Evolutionary conservation across 2,888 invertebrate species (phyloP).

Genomic region (Yponomeuta plumbellus): DNA sequence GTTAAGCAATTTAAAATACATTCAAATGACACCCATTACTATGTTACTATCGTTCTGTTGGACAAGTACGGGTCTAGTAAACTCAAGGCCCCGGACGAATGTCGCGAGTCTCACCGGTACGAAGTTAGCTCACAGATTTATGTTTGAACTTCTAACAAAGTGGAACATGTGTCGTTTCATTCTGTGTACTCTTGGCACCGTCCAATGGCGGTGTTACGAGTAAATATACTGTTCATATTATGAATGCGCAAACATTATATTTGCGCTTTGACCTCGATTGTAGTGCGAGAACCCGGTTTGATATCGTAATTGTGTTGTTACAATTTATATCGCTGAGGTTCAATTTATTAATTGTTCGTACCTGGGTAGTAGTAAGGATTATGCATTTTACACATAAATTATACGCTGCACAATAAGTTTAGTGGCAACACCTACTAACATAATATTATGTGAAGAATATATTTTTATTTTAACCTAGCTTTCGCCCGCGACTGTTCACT

Average conservation of each 20-base stretch:
- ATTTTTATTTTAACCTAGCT: too few species aligned
- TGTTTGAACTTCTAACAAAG: constrained; percentile 58
- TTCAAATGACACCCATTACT: too few species aligned
- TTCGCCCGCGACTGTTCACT: too few species aligned
- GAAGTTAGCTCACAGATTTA: constrained; percentile 72
- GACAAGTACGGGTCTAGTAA: too few species aligned
- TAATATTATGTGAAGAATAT: too few species aligned
- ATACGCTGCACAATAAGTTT: too few species aligned
- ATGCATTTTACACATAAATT: too few species aligned
- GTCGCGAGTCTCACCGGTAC: constrained; percentile 74
- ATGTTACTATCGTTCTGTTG: too few species aligned
- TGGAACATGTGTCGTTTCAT: constrained; percentile 58
- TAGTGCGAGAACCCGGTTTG: background rate
- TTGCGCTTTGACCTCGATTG: constrained; percentile 3
- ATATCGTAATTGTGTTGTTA: constrained; percentile 6
- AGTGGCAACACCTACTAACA: too few species aligned
- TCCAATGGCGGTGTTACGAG: constrained; percentile 4
- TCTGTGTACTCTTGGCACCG: constrained; percentile 40
- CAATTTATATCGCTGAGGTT: background rate
- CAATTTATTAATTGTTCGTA: background rate
- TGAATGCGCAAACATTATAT: background rate
- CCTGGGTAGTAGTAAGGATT: too few species aligned
- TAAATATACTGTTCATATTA: background rate
- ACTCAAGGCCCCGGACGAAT: constrained; percentile 50
- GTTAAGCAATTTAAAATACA: too few species aligned